Evolutionary conservation across 2,113 vertebrate genomes (phyloP), one percentile per base, ranked within the genome.

Genomic region (Centropus unirufus): DNA sequence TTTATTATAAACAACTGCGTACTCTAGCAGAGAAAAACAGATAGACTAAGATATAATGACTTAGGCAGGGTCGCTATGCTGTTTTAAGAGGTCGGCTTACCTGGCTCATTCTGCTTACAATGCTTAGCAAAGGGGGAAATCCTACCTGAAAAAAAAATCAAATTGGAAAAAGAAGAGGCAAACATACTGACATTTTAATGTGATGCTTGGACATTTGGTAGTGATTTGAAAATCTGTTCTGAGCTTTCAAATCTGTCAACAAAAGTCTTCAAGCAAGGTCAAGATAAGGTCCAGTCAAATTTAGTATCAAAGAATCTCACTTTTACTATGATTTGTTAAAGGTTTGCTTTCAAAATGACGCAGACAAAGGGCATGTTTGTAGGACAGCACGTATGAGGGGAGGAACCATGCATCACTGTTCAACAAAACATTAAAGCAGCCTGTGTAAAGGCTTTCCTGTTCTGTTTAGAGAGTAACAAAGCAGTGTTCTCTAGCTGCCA

Each of bases 71-170:
- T n/a, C 11, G 32, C 29, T 36, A 11, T 22, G 12, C 0, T 0
- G 29, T 89, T 91, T 7, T 47, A 52, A 70, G 59, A 90, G 26
- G n/a, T 14, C 47, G 61, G 73, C 66, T 97, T 98, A 99, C 99
- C 98, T 99, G 99, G 97, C 97, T 99, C 97, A 99, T 98, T 97
- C 98, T 98, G 98, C 99, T 99, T 86, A 99, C 98, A 76, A 99
- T 99, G 96, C 98, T 99, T 52, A 99, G 98, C 92, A 99, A 98
- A 40, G 99, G 99, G 75, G 99, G 99, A 96, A 99, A 99, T 55
- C 99, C 99, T 85, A 99, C 97, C 99, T 99, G 96, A 95, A 97
- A 94, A 92, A 36, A 93, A 92, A 94, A 75, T 14, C 12, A 89
- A 82, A 24, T 59, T 74, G 32, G 52, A 90, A 92, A 95, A 73